These are phyloP conservation scores for Stenchaetothrips biformis DNA, from an alignment of 2,888 invertebrate genomes.

Conservation along the genomic window DNA sequence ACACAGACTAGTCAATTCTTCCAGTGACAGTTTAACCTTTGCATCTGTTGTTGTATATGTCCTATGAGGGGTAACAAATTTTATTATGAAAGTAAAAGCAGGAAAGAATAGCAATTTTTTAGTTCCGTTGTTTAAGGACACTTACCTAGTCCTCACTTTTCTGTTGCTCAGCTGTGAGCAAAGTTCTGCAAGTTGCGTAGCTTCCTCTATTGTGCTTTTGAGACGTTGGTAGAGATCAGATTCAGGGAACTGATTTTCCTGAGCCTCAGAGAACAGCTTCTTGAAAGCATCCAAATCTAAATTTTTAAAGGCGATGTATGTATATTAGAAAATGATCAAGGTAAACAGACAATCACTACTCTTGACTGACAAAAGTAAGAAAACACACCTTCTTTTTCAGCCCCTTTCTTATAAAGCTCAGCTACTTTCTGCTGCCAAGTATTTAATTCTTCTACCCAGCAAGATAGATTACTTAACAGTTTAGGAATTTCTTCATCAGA, in stretches of 20 bases:
- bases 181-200: constrained; percentile 86
- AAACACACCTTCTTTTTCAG: constrained; percentile 5
- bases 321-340: too few relatives aligned
- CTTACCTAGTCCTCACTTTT: constrained; percentile 75
- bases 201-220: constrained; percentile 68
- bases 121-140: background rate
- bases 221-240: constrained; percentile 52
- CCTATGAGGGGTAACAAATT: background rate
- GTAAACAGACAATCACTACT: too few relatives aligned
- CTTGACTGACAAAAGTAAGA: background rate
- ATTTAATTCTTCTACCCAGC: background rate
- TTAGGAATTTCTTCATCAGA: constrained; percentile 1
- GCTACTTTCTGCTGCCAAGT: constrained; percentile 6
- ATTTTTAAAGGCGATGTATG: background rate
- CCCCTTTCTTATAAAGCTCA: background rate
- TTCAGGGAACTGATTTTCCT: constrained; percentile 69
- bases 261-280: constrained; percentile 66
- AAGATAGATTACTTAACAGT: constrained; percentile 1
- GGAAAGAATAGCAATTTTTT: background rate
- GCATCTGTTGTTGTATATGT: constrained; percentile 71
- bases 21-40: constrained; percentile 81
- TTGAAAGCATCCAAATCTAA: constrained; percentile 64
- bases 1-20: constrained; percentile 81
- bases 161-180: constrained; percentile 83
- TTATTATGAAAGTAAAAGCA: background rate